Evolutionary conservation across 2,113 vertebrate genomes (phyloP).

Genomic region (Heloderma charlesbogerti): DNA sequence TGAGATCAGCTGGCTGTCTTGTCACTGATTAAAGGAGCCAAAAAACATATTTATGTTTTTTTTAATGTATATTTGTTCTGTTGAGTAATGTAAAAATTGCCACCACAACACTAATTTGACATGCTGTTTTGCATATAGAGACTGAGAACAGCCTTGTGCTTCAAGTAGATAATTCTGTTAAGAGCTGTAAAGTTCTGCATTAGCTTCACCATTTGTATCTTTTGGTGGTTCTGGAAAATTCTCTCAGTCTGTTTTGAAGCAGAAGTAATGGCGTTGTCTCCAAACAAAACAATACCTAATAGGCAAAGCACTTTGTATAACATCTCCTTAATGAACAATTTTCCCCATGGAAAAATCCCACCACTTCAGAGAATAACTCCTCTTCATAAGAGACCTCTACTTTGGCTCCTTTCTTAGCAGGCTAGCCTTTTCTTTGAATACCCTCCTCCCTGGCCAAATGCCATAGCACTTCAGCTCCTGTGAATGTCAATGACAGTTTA

Average conservation of each 20-base stretch:
- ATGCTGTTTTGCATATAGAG: constrained; percentile 32
- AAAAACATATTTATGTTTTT: constrained; percentile 29
- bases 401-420: neutral
- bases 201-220: neutral
- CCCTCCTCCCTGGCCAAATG: neutral
- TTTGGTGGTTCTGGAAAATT: neutral
- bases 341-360: neutral
- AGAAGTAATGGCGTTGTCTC: neutral
- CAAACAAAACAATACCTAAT: neutral
- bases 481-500: neutral
- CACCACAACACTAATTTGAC: constrained; percentile 26
- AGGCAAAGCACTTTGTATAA: neutral
- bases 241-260: neutral
- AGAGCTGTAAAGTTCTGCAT: constrained; percentile 29
- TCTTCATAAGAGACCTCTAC: neutral
- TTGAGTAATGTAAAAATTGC: constrained; percentile 58
- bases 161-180: constrained; percentile 45
- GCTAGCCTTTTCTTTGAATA: neutral
- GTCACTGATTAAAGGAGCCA: constrained; percentile 14
- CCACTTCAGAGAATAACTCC: neutral
- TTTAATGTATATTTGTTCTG: constrained; percentile 48
- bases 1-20: neutral
- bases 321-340: constrained; percentile 4
- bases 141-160: constrained; percentile 36
- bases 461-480: neutral